Percentiles rank a stretch among this genome's conserved stretches.
phyloP scores from a whole-genome alignment of 2,888 invertebrate species.

The Calameuta idolon region DNA sequence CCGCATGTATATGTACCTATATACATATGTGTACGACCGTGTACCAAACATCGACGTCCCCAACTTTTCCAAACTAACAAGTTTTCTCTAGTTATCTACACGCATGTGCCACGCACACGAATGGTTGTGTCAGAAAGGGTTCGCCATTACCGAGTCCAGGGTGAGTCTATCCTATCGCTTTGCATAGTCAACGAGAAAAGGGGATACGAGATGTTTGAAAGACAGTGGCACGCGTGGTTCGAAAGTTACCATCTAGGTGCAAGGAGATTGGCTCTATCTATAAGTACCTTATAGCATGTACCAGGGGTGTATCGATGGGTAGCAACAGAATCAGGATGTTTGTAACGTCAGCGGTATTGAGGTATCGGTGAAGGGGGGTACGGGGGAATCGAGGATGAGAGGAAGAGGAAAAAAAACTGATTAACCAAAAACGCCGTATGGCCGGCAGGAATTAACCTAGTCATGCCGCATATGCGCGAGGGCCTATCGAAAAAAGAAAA shows the following conservation, averaged over 20 bases:
- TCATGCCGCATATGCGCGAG: constrained; percentile 59
- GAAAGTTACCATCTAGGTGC: background rate
- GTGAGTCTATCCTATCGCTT: background rate
- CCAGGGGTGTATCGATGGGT: background rate
- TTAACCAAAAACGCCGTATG: constrained; percentile 46
- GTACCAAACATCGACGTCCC: background rate
- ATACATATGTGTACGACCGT: background rate
- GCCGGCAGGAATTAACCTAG: constrained; percentile 55
- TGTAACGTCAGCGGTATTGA: background rate
- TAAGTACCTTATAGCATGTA: background rate
- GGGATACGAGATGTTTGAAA: background rate
- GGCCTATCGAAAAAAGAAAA: constrained; percentile 41
- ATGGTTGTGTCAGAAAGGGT: background rate
- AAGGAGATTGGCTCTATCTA: background rate
- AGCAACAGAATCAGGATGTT: background rate
- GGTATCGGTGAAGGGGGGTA: background rate
- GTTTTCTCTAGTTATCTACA: background rate
- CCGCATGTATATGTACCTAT: background rate
- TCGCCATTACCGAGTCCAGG: background rate
- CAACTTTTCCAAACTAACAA: background rate
- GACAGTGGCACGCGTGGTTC: constrained; percentile 1
- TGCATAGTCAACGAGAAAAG: background rate
- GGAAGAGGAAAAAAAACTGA: constrained; percentile 37
- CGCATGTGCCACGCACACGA: background rate
- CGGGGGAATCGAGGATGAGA: background rate